Conservation (phyloP, 2,113 vertebrate genomes). For the Lanius ludovicianus region DNA sequence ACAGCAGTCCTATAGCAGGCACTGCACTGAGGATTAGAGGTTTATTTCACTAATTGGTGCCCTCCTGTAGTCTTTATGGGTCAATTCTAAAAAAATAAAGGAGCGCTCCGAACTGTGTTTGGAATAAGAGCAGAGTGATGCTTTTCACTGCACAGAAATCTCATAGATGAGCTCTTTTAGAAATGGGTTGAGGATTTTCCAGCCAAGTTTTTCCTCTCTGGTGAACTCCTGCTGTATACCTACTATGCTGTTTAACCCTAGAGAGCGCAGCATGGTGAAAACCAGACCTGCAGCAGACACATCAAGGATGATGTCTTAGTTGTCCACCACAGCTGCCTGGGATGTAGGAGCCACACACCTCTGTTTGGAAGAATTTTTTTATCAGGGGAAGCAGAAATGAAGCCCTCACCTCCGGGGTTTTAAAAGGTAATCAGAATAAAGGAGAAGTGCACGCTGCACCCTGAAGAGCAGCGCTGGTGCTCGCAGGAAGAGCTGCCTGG, state of each 20-base stretch:
- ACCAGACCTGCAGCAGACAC: not conserved
- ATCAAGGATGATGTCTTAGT: not conserved
- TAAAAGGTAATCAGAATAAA: not conserved
- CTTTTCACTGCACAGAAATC: constrained; percentile 4
- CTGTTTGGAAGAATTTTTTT: not conserved
- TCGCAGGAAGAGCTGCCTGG: rapidly evolving
- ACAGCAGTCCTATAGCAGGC: constrained; percentile 37
- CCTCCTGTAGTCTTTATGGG: constrained; percentile 61
- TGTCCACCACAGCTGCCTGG: not conserved
- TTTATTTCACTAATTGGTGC: constrained; percentile 61
- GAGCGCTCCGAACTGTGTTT: not conserved
- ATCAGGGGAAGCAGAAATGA: not conserved
- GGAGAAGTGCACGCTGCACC: rapidly evolving
- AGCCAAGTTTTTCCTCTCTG: not conserved
- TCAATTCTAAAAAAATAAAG: constrained; percentile 33
- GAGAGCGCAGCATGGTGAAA: not conserved
- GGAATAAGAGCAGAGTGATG: constrained; percentile 23
- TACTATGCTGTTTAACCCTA: not conserved
- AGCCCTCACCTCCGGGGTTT: not conserved
- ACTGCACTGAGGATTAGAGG: constrained; percentile 43
- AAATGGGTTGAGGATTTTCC: not conserved
- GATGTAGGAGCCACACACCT: not conserved
- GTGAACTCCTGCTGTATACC: not conserved
- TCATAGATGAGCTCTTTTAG: not conserved
- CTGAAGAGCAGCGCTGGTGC: not conserved